A percentile compares a stretch with the other conserved stretches of the same genome.
These are phyloP conservation scores for Sisyra terminalis DNA, from an alignment of 2,888 invertebrate genomes.

Conservation along the genomic window DNA sequence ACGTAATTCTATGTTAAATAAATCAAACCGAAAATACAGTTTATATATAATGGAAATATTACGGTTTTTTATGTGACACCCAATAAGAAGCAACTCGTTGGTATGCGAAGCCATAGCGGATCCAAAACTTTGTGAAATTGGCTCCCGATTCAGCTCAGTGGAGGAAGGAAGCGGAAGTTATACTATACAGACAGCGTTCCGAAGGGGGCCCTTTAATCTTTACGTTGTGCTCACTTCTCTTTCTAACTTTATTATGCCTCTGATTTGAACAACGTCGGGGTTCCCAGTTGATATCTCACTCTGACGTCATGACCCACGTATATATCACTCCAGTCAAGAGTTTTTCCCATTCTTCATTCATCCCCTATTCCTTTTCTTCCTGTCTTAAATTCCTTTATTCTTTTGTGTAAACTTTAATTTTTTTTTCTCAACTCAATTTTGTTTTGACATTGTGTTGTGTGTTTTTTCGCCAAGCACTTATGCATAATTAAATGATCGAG, in stretches of 20 bases:
- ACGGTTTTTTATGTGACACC: not conserved
- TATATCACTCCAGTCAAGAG: constrained; percentile 8
- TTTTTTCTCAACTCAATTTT: constrained; percentile 21
- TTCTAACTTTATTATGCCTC: constrained; percentile 41
- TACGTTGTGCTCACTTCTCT: constrained; percentile 44
- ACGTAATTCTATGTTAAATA: not conserved
- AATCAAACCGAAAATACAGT: too few species aligned
- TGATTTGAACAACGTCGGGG: constrained; percentile 11
- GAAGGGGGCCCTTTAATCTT: constrained; percentile 25
- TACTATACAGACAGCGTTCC: not conserved
- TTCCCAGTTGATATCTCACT: constrained; percentile 7
- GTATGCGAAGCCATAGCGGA: constrained; percentile 29
- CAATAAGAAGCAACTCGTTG: constrained; percentile 25
- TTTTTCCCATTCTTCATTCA: constrained; percentile 23
- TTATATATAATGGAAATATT: too few species aligned
- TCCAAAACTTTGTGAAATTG: constrained; percentile 36
- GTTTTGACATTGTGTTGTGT: constrained; percentile 1
- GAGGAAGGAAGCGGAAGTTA: constrained; percentile 27
- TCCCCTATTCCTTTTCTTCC: constrained; percentile 27
- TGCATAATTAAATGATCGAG: not conserved
- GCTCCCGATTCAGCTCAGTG: constrained; percentile 35
- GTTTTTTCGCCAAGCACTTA: constrained; percentile 3
- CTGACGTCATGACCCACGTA: not conserved
- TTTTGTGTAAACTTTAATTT: constrained; percentile 24
- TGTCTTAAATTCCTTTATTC: constrained; percentile 5